These are phyloP conservation scores for Cyanoderma ruficeps DNA, from an alignment of 2,113 vertebrate genomes.

Conservation along the genomic window DNA sequence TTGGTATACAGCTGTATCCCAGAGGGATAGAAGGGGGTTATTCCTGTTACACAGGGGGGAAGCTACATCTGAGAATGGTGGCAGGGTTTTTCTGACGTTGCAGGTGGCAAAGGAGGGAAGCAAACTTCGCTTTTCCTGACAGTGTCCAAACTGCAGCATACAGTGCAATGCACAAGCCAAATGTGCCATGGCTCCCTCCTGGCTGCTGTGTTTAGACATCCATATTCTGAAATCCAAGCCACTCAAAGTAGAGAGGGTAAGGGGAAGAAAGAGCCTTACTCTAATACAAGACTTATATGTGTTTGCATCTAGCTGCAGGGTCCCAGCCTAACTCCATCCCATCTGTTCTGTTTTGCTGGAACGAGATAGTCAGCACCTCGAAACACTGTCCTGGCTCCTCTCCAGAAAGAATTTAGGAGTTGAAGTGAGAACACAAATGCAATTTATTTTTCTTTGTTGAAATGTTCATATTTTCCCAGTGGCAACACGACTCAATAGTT, in stretches of 20 bases:
- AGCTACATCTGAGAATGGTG: not conserved
- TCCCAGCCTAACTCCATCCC: not conserved
- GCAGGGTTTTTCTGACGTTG: not conserved
- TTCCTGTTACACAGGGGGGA: not conserved
- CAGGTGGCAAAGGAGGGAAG: not conserved
- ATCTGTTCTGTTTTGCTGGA: conserved; percentile 12
- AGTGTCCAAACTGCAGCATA: not conserved
- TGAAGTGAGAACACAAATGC: conserved; percentile 61
- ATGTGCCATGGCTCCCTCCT: not conserved
- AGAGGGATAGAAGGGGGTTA: not conserved
- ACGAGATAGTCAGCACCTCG: conserved; percentile 54
- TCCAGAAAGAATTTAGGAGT: conserved; percentile 26
- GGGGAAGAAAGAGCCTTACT: not conserved
- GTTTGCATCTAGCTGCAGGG: not conserved
- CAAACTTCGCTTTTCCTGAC: not conserved
- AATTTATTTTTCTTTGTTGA: conserved; percentile 65
- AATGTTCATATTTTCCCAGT: conserved; percentile 44
- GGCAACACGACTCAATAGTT: conserved; percentile 15
- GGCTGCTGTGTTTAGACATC: not conserved
- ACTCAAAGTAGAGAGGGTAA: not conserved
- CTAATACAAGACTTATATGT: not conserved
- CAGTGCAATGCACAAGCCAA: not conserved
- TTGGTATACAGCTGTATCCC: not conserved
- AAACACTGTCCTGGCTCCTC: conserved; percentile 25
- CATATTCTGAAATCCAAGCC: not conserved